Evolutionary conservation across 2,888 invertebrate genomes (phyloP).

Genomic region (Agrilus cyanescens): DNA sequence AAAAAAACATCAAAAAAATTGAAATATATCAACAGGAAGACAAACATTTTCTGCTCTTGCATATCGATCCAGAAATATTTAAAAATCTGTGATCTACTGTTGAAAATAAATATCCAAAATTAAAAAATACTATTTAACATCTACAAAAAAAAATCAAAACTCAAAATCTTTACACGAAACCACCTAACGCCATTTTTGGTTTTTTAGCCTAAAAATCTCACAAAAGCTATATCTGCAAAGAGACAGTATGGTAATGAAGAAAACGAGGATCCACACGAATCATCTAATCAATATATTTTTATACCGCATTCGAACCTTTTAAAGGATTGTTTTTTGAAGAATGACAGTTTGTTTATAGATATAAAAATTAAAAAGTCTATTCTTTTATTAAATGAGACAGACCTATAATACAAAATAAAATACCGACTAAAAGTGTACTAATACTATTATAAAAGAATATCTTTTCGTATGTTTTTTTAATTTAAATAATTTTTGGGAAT

Average conservation of each 20-base stretch:
- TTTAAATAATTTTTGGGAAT: too few species aligned
- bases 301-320: constrained; percentile 51
- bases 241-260: constrained; percentile 36
- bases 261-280: constrained; percentile 34
- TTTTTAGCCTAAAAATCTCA: constrained; percentile 48
- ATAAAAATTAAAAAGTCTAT: constrained; percentile 32
- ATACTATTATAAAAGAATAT: not conserved
- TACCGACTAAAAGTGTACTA: not conserved
- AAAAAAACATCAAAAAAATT: too few species aligned
- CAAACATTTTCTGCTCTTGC: too few species aligned
- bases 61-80: too few species aligned
- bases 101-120: too few species aligned
- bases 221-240: constrained; percentile 48
- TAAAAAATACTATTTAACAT: too few species aligned
- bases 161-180: too few species aligned
- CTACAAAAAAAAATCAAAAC: too few species aligned
- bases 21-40: too few species aligned
- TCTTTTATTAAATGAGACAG: constrained; percentile 16
- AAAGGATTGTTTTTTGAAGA: constrained; percentile 47
- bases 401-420: constrained; percentile 7
- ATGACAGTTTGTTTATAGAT: constrained; percentile 50
- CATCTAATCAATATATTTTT: constrained; percentile 48
- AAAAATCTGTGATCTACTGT: too few species aligned
- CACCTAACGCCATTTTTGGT: constrained; percentile 5
- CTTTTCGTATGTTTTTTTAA: not conserved